Percentiles rank a stretch among this genome's conserved stretches.
phyloP scores from a whole-genome alignment of 53 echinoderm and acorn worm genomes.

The Mesocentrotus franciscanus region DNA sequence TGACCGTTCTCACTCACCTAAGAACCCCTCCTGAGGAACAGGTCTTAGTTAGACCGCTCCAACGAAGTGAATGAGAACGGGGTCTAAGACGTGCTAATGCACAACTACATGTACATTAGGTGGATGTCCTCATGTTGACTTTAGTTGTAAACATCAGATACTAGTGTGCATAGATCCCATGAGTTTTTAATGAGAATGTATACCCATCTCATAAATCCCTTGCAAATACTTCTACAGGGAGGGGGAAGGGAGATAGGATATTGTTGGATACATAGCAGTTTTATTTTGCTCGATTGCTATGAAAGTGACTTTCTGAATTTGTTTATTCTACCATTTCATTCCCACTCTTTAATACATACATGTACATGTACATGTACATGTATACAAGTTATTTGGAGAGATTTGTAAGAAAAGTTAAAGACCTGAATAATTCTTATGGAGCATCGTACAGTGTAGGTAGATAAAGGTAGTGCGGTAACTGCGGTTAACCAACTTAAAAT shows the following conservation, averaged over 20 bases:
- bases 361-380: no score
- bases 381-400: no score
- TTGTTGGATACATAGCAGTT: not conserved
- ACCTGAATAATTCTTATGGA: no score
- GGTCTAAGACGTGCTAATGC: not conserved
- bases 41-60: no score
- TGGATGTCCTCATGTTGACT: not conserved
- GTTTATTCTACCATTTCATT: not conserved
- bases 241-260: not conserved
- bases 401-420: no score
- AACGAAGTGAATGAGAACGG: no score
- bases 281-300: not conserved
- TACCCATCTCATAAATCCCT: not conserved
- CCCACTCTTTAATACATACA: not conserved
- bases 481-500: no score
- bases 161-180: not conserved
- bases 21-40: no score
- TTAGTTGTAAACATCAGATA: not conserved
- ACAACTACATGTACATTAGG: not conserved
- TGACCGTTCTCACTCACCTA: no score
- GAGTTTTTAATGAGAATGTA: not conserved
- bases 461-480: no score
- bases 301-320: slow-evolving; percentile 1
- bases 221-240: not conserved
- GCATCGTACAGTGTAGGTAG: no score